Conservation (phyloP, 2,797 vertebrate genomes). For the Diglossa cyanea region DNA sequence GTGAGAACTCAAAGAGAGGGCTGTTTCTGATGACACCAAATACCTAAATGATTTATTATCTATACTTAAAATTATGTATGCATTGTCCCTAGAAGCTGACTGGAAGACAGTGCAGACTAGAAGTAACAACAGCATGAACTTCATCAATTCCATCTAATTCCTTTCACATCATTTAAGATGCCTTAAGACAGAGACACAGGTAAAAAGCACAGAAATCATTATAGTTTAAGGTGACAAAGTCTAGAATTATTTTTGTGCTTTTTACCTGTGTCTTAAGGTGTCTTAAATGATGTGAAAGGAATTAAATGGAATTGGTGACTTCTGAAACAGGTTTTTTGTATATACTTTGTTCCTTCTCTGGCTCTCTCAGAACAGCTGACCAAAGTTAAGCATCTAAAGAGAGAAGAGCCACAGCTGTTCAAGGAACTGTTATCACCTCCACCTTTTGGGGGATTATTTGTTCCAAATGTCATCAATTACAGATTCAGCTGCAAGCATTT, state of each 20-base stretch:
- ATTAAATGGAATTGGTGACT: background rate
- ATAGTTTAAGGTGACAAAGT: background rate
- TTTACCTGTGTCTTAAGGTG: background rate
- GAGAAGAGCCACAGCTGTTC: background rate
- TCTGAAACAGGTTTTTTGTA: background rate
- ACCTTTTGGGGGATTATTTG: background rate
- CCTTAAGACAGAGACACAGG: background rate
- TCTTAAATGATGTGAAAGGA: background rate
- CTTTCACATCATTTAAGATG: background rate
- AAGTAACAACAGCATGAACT: background rate
- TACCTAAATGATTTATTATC: background rate
- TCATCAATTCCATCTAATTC: background rate
- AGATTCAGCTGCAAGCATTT: background rate
- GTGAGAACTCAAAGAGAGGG: background rate
- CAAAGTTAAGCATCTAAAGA: background rate
- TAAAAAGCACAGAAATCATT: background rate
- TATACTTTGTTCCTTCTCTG: rapidly evolving
- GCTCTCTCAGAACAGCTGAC: background rate
- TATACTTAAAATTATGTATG: background rate
- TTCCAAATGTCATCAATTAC: background rate
- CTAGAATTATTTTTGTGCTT: background rate
- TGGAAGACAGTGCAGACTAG: background rate
- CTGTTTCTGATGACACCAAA: background rate
- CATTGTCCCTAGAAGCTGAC: background rate
- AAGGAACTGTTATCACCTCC: background rate